Evolutionary conservation across 1,140 invertebrate species (phyloP), one percentile per base, ranked within the genome.

Genomic region (Stegodyphus mimosarum): DNA sequence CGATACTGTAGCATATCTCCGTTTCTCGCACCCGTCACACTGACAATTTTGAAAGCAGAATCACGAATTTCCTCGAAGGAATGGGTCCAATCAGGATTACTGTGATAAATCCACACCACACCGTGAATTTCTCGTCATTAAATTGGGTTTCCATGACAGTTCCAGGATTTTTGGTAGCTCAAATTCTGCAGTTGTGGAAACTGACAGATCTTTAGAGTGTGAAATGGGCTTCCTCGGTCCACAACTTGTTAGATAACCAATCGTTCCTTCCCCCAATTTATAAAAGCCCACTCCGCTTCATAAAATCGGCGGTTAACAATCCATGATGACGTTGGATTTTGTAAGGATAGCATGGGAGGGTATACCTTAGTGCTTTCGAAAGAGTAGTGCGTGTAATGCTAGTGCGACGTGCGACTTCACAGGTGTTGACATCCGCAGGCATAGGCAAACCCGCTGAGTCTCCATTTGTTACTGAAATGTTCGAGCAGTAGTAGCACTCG

Each of bases 21-120:
- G 48, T 78, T 67, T 60, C 63, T 15, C 49, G 4, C 52, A 66
- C 52, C 60, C 13, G 18, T 78, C 3, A 66, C 60, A 15, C 15
- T 64, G 51, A n/a, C 51, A 69, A 60, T 78, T 51, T 6, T n/a
- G 15, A 50, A 64, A 51, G 9, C 49, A 48, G 33, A 48, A 72
- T 72, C 50, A 72, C 7, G 48, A 6, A 72, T 51, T 76, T 76
- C 74, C 51, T 53, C 60, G 48, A 60, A 66, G 66, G 49, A 78
- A 69, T 7, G 15, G 76, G 76, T 6, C 76, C 76, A 33, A 78
- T 66, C 6, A 66, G n/a, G 49, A n/a, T 51, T 5, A 49, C 18
- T 48, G 6, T 78, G 49, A 60, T 66, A 18, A 78, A 66, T 50
- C 63, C 76, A 69, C 53, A 10, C 76, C 76, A 78, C 33, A 78